These are phyloP conservation scores for Nebria salina DNA, from an alignment of 2,888 invertebrate genomes.

Conservation along the genomic window DNA sequence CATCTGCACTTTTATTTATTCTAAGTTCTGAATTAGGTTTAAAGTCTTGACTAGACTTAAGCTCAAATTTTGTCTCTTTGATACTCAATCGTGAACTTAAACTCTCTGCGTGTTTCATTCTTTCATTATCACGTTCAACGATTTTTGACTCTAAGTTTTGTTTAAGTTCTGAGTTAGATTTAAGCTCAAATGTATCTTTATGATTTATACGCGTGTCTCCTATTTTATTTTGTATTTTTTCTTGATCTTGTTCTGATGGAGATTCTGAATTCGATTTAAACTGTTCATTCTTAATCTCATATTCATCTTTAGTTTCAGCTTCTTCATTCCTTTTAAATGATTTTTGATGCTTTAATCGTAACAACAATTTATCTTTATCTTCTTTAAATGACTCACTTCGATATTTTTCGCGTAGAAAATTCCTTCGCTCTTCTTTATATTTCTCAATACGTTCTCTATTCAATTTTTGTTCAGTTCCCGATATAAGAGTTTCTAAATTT, in stretches of 20 bases:
- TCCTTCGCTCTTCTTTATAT: slow-evolving; percentile 90
- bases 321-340: slow-evolving; percentile 8
- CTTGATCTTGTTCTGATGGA: not conserved
- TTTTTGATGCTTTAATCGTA: slow-evolving; percentile 62
- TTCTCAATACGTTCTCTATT: slow-evolving; percentile 87
- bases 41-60: not conserved
- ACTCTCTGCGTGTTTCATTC: no score
- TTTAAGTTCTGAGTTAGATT: not conserved
- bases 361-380: slow-evolving; percentile 65
- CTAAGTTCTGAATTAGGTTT: not conserved
- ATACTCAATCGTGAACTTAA: not conserved
- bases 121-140: not conserved
- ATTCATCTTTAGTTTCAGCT: slow-evolving; percentile 3
- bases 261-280: no score
- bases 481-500: slow-evolving; percentile 24
- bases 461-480: slow-evolving; percentile 61
- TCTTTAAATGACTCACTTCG: slow-evolving; percentile 82
- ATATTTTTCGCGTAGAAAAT: slow-evolving; percentile 85
- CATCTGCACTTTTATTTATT: no score
- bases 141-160: not conserved
- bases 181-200: not conserved
- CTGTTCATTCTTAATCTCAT: not conserved
- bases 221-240: not conserved
- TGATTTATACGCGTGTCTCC: not conserved
- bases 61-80: not conserved